Evolutionary conservation across 1,140 invertebrate genomes (phyloP).

Genomic region (Drosophila elegans): DNA sequence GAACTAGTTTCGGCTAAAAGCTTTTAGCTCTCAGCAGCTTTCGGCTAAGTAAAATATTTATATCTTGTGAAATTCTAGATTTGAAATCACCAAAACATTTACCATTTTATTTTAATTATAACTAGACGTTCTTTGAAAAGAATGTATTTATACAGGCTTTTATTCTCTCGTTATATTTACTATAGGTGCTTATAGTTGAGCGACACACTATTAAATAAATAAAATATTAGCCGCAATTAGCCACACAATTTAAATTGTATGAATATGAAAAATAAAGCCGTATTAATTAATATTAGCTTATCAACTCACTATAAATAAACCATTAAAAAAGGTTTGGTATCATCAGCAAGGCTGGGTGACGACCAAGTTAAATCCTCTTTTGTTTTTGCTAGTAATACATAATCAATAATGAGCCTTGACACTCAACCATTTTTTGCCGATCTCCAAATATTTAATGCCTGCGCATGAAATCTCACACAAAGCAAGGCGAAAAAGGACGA

Average conservation of each 20-base stretch:
- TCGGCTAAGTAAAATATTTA: not conserved
- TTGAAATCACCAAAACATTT: too few species aligned
- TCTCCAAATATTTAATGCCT: conserved; percentile 33
- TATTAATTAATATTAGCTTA: conserved; percentile 4
- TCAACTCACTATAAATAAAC: not conserved
- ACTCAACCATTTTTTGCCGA: conserved; percentile 3
- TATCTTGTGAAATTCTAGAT: too few species aligned
- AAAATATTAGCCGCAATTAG: not conserved
- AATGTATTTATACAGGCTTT: too few species aligned
- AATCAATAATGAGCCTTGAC: conserved; percentile 38
- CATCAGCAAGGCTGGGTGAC: not conserved
- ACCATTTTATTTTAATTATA: too few species aligned
- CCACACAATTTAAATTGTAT: not conserved
- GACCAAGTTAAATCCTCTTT: conserved; percentile 8
- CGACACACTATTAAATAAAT: not conserved
- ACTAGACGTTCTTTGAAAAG: too few species aligned
- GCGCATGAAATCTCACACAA: conserved; percentile 22
- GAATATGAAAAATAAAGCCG: not conserved
- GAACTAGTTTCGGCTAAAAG: conserved; percentile 33
- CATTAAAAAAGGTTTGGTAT: not conserved
- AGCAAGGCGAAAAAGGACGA: conserved; percentile 36
- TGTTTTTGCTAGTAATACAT: conserved; percentile 6
- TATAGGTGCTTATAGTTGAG: too few species aligned
- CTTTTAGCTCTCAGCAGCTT: conserved; percentile 24
- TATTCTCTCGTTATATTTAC: not conserved